Base-by-base conservation (phyloP, 2,888 invertebrate genomes). In the Gryllus longicercus region DNA sequence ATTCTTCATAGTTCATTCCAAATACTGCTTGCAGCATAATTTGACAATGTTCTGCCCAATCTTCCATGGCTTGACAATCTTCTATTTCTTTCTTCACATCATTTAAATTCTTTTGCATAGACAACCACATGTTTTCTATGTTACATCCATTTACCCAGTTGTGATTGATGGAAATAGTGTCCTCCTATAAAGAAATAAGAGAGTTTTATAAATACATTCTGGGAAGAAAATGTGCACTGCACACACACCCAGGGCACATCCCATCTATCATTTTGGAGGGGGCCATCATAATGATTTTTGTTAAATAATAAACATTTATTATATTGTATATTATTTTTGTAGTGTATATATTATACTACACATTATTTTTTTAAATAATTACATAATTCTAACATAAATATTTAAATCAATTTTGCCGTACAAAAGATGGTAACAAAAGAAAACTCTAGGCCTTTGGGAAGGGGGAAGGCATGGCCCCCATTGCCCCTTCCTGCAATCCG, bases 121-220 rank as follows among this genome's bases (percentile, higher is more conserved):
- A 91, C 1, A 87, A 84, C 94, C 95, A 96, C 84, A 96, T 92
- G 76, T 88, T 87, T 81, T 89, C 86, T 82, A 97, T 89, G 86
- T 98, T 98, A 85, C 95, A 94, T 0, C 93, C 95, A 89, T 99
- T 99, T 81, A 98, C 91, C 96, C 98, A 98, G 87, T 99, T 99
- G 86, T 99, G 99, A 87, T 99, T 99, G 77, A 99, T 91, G 0
- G 99, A 99, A 85, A 99, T 95, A 51, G 98, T 96, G 86, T 98
- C 95, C 82, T 94, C 92, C 92, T 92, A 83, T 10, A 83, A 82
- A 14, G 23, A 18, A 74, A 78, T n/a, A 78, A 76, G 21, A 51
- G 23, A 51, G 50, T 21, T 21, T 50, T 76, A 76, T n/a, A 21
- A 21, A 21, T 76, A 74, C 18, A 12, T 74, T 21, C 4, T n/a